phyloP scores from a whole-genome alignment of 53 echinoderm and acorn worm species.

The Antedon mediterranea region DNA sequence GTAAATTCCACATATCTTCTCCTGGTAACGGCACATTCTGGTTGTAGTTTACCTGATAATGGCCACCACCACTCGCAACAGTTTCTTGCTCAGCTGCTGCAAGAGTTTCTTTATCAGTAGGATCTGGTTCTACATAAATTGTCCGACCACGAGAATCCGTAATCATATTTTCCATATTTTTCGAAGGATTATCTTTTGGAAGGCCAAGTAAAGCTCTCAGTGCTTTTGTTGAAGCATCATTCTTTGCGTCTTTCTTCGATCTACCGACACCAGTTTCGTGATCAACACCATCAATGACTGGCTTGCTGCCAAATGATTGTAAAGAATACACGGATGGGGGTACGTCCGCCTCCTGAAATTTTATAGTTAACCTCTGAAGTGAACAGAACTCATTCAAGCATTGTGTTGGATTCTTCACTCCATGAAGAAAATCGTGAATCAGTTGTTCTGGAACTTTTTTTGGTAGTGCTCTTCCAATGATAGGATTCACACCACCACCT shows the following conservation, averaged over 20 bases:
- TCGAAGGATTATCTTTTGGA: slow-evolving; percentile 42
- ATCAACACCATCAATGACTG: slow-evolving; percentile 49
- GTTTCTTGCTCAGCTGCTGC: neutral
- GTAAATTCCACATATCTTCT: slow-evolving; percentile 51
- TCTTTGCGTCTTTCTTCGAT: slow-evolving; percentile 92
- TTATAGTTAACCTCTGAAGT: slow-evolving; percentile 43
- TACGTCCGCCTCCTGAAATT: slow-evolving; percentile 47
- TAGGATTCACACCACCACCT: slow-evolving; percentile 8
- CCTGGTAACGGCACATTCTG: slow-evolving; percentile 22
- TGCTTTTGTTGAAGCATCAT: slow-evolving; percentile 54
- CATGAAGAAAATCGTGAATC: slow-evolving; percentile 50
- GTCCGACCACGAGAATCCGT: slow-evolving; percentile 30
- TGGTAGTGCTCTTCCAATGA: slow-evolving; percentile 31
- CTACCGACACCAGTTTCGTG: slow-evolving; percentile 57
- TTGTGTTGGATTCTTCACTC: slow-evolving; percentile 77
- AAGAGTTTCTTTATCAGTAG: neutral
- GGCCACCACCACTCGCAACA: slow-evolving; percentile 29
- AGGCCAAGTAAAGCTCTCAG: slow-evolving; percentile 59
- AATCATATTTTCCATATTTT: slow-evolving; percentile 14
- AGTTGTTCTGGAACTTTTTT: slow-evolving; percentile 36
- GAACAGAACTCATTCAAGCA: slow-evolving; percentile 83
- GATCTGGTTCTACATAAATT: slow-evolving; percentile 22
- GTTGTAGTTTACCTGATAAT: slow-evolving; percentile 68
- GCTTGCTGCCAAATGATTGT: slow-evolving; percentile 53
- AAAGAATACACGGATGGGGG: slow-evolving; percentile 12